Evolutionary conservation across 2,113 vertebrate genomes (phyloP).

Genomic region (Ia io): DNA sequence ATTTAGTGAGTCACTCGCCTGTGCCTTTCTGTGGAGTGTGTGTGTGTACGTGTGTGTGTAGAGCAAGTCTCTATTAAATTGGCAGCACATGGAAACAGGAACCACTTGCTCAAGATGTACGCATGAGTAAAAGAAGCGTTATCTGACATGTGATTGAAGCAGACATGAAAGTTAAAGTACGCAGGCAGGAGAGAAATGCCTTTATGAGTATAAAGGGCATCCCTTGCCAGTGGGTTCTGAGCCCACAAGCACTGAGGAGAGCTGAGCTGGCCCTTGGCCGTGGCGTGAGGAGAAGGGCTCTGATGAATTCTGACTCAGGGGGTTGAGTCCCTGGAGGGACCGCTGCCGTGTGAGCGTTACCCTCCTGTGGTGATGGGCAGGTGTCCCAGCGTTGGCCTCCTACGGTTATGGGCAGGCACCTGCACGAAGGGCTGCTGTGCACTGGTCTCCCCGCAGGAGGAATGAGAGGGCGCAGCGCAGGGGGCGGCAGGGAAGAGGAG

Average conservation of each 20-base stretch:
- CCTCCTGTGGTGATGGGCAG: background rate
- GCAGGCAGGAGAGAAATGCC: background rate
- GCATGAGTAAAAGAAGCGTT: background rate
- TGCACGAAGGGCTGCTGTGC: background rate
- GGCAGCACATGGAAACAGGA: background rate
- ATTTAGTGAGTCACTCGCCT: background rate
- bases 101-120: background rate
- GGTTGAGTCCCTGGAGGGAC: background rate
- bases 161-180: background rate
- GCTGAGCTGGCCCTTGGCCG: background rate
- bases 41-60: background rate
- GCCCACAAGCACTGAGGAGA: background rate
- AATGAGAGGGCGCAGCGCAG: background rate
- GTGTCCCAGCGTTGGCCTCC: too few species aligned
- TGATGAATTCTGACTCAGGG: background rate
- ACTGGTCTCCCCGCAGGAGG: background rate
- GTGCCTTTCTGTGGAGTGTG: background rate
- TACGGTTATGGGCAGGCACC: background rate
- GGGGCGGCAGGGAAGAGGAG: background rate
- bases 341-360: background rate
- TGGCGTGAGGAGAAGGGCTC: slow-evolving; percentile 12
- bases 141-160: background rate
- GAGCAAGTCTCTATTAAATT: background rate
- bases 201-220: background rate
- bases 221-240: background rate